Conservation (phyloP, 1,140 invertebrate genomes). For the Uloborus diversus region DNA sequence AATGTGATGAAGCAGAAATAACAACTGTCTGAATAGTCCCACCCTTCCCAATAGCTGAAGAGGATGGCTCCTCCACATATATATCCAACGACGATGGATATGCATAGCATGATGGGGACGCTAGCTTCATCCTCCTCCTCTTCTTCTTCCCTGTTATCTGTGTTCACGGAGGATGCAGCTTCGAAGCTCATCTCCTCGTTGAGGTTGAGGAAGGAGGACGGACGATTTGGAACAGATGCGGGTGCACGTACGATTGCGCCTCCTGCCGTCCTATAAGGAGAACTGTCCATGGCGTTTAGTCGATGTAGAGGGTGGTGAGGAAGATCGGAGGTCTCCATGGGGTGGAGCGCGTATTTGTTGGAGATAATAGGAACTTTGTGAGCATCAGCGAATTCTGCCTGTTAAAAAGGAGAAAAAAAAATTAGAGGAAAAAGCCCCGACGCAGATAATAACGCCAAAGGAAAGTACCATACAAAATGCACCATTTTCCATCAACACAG, state of each 20-base stretch:
- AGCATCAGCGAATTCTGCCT: conserved; percentile 42
- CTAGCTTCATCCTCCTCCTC: conserved; percentile 58
- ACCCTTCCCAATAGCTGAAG: conserved; percentile 82
- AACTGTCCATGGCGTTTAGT: not conserved
- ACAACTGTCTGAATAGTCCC: conserved; percentile 89
- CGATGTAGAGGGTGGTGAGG: not conserved
- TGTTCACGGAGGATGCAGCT: not conserved
- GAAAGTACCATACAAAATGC: no score
- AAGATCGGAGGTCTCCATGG: conserved; percentile 4
- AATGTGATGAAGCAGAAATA: conserved; percentile 94
- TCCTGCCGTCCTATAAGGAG: not conserved
- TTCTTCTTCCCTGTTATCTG: conserved; percentile 65
- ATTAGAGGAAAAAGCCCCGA: no score
- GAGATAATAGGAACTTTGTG: conserved; percentile 51
- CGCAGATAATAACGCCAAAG: no score
- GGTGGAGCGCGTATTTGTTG: conserved; percentile 53
- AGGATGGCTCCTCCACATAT: conserved; percentile 89
- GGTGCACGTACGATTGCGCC: not conserved
- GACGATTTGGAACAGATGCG: not conserved
- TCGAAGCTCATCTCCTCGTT: conserved; percentile 12
- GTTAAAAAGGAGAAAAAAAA: not conserved
- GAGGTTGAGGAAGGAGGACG: not conserved
- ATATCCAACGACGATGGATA: conserved; percentile 88
- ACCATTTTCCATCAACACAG: no score
- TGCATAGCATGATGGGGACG: conserved; percentile 80